These are phyloP conservation scores for Danio rerio DNA, from an alignment of 2,113 vertebrate genomes.

Conservation along the genomic window DNA sequence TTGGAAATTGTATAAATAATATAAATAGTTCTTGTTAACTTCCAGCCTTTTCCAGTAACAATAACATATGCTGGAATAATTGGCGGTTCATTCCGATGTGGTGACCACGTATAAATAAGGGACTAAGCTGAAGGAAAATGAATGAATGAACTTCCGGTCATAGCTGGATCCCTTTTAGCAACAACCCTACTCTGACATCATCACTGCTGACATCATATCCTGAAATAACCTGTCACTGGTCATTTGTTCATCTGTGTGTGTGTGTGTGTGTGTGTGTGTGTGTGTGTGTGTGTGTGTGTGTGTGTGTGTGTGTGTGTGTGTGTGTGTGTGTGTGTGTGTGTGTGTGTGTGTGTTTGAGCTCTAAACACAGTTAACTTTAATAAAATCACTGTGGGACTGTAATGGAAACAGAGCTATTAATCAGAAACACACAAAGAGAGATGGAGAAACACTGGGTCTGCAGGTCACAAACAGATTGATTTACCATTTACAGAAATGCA, in stretches of 20 bases:
- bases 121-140: too few relatives aligned
- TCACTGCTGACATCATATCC: background rate
- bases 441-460: background rate
- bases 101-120: too few relatives aligned
- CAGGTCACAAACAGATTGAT: conserved; percentile 19
- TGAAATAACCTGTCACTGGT: too few relatives aligned
- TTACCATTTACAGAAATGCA: background rate
- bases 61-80: too few relatives aligned
- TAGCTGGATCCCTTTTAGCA: too few relatives aligned
- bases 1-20: too few relatives aligned
- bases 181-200: background rate
- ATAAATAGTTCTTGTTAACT: too few relatives aligned
- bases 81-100: too few relatives aligned
- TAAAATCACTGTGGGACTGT: conserved; percentile 9
- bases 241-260: background rate
- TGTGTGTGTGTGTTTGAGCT: background rate
- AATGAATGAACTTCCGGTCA: too few relatives aligned
- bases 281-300: too few relatives aligned
- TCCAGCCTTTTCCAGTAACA: too few relatives aligned
- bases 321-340: too few relatives aligned
- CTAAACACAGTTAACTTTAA: conserved; percentile 26
- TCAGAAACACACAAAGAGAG: background rate
- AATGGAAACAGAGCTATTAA: conserved; percentile 14
- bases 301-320: conserved; percentile 1
- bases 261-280: background rate